Evolutionary conservation across 2,113 vertebrate genomes (phyloP).

Genomic region (Otis tarda): DNA sequence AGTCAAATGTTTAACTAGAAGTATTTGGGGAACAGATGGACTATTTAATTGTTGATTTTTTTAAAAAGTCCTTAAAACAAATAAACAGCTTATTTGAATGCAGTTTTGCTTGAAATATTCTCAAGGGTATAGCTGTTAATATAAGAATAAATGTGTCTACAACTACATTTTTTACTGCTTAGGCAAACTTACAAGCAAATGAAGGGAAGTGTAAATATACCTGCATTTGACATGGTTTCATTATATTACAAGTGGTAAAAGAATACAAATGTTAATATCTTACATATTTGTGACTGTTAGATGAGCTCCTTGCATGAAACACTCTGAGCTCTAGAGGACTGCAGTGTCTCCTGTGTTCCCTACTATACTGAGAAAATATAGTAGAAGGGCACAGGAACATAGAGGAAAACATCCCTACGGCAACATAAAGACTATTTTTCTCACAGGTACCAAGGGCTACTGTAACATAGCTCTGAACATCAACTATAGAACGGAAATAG

Average conservation of each 20-base stretch:
- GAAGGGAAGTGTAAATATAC: constrained; percentile 37
- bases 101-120: constrained; percentile 50
- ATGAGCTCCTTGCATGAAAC: background rate
- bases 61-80: constrained; percentile 36
- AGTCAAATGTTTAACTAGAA: constrained; percentile 56
- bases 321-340: background rate
- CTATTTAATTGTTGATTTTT: constrained; percentile 47
- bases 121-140: constrained; percentile 43
- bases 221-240: background rate
- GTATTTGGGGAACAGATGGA: constrained; percentile 49
- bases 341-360: background rate
- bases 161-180: constrained; percentile 39
- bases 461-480: background rate
- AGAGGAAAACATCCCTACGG: background rate
- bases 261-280: background rate
- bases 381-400: background rate
- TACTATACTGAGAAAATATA: background rate
- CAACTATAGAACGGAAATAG: background rate
- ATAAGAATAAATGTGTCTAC: constrained; percentile 41
- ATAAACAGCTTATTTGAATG: constrained; percentile 58
- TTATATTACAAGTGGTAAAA: background rate
- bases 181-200: constrained; percentile 13
- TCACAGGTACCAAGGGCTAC: background rate
- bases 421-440: background rate
- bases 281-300: background rate